Conservation (phyloP, 2,113 vertebrate genomes). For the Tenebrosternarchus preto region DNA sequence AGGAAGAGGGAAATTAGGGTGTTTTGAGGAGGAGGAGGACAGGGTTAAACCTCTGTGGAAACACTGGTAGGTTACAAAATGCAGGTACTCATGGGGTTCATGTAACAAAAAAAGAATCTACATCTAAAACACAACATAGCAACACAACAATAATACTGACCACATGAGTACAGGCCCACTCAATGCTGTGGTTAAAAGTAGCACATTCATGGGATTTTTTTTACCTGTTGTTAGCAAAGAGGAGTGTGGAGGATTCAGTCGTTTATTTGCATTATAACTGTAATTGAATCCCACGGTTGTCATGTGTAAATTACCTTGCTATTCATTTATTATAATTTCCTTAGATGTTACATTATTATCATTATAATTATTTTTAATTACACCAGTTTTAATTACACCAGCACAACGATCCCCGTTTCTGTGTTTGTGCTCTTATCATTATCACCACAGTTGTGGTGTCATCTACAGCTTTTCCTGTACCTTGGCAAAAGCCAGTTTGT, state of each 20-base stretch:
- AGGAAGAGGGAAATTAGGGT: too few species aligned
- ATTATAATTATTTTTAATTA: constrained; percentile 7
- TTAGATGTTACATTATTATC: neutral
- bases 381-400: too few species aligned
- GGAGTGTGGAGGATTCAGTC: neutral
- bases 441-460: neutral
- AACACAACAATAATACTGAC: neutral
- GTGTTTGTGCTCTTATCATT: constrained; percentile 27
- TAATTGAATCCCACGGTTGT: neutral
- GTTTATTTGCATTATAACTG: neutral
- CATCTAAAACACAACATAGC: neutral
- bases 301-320: neutral
- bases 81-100: neutral
- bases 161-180: neutral
- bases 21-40: neutral
- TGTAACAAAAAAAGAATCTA: neutral
- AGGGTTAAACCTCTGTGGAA: neutral
- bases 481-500: constrained; percentile 17
- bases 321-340: neutral
- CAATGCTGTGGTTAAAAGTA: neutral
- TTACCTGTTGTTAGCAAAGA: neutral
- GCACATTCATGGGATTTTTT: neutral
- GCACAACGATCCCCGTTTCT: neutral
- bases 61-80: neutral
- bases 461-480: constrained; percentile 14